Evolutionary conservation across 2,797 vertebrate species (phyloP), one percentile per base, ranked within the genome.

Genomic region (Halcyon badia): DNA sequence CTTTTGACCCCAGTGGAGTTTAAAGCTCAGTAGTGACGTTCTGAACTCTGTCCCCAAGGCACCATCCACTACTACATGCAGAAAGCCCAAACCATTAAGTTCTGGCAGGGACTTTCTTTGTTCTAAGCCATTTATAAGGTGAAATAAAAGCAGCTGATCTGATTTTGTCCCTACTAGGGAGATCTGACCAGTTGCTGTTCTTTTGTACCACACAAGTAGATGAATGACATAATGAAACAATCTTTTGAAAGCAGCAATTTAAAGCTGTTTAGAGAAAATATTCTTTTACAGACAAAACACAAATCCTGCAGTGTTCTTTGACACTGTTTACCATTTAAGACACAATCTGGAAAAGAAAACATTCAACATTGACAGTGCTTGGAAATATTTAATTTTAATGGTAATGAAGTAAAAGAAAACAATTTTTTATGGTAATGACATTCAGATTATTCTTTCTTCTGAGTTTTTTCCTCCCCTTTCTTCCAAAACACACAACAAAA

Each of bases 101-200:
- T 94, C 81, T 92, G 71, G 11, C 71, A 52, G 41, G 37, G 30
- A 15, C 11, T 79, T 15, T 78, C 19, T 78, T 64, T 58, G 31
- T 70, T 28, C 28, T 77, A 78, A 92, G 33, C 48, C 0, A 2
- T 75, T 91, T 89, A 54, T 65, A 83, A 81, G 11, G 19, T 19
- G 10, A 57, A 86, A 90, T 75, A 89, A 91, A 94, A 94, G 33
- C 48, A 85, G 21, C 28, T 91, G 65, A 66, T 68, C 41, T 42
- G 44, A 31, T 83, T 95, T 87, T 78, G 21, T 75, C 26, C 52
- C 64, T 93, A 1, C 71, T 65, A 25, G 37, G 52, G 82, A 89
- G 87, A 82, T 91, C 68, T 61, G 60, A 73, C 48, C 52, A 52
- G 48, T 72, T 91, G 49, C 21, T 81, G 33, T 57, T 85, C 31